Evolutionary conservation across 1,140 invertebrate genomes (phyloP), one percentile per base, ranked within the genome.

Genomic region (Zaprionus africanus): DNA sequence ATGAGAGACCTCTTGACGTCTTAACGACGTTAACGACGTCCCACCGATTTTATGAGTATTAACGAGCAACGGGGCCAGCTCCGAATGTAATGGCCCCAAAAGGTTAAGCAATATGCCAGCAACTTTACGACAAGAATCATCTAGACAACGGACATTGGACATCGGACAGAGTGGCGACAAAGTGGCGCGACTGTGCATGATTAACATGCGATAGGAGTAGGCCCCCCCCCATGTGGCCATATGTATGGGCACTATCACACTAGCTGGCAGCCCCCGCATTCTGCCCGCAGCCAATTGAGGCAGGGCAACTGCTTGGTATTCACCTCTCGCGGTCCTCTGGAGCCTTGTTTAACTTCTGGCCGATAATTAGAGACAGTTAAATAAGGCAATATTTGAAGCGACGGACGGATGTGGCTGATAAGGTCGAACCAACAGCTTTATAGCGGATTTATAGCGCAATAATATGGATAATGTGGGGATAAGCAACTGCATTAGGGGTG

Each of bases 301-400:
- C 46, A 51, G 24, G 46, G 11, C 19, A 24, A 22, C 46, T 51
- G 19, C 13, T 51, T 51, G 19, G 46, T 51, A 51, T 51, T 51
- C 46, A 51, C 3, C 46, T 51, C 28, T 31, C 28, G 46, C 19
- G 46, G 6, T 5, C 11, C 17, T 19, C 4, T 22, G 9, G 46
- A 51, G 46, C 46, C 46, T 51, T 24, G 19, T 51, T 19, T 6
- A 51, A 51, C 46, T 51, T 51, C 19, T 51, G 46, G 46, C 11
- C 19, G 11, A 51, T 24, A 51, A 51, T 22, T 13, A 13, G 19
- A 51, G 12, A 51, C 19, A 22, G 0, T 22, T 13, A n/a, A 13
- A 51, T 22, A 24, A 12, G 46, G 22, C 9, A 51, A 13, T 22
- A 24, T 24, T 51, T 19, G 12, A 24, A 46, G 0, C 2, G n/a